Percentiles rank a stretch among this genome's conserved stretches.
Conservation (phyloP, 2,888 invertebrate genomes). For the Laspeyria flexula region DNA sequence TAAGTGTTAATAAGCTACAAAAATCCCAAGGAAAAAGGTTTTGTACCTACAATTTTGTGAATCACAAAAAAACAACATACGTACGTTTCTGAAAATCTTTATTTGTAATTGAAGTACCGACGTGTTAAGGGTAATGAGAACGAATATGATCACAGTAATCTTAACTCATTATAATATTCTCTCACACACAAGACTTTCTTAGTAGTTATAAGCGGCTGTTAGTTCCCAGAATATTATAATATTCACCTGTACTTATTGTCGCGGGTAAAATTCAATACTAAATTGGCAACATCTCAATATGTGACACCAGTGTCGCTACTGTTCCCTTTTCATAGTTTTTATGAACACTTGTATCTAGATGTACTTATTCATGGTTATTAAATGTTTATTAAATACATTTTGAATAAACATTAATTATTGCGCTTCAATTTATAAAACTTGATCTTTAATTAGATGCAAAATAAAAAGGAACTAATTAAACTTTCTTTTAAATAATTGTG, state of each 20-base stretch:
- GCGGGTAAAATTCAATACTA: constrained; percentile 20
- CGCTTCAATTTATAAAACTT: not conserved
- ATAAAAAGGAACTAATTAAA: not conserved
- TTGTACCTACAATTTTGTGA: too few species aligned
- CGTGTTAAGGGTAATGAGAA: not conserved
- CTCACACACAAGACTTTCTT: constrained; percentile 11
- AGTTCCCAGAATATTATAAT: constrained; percentile 20
- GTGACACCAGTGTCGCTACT: constrained; percentile 16
- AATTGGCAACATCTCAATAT: constrained; percentile 40
- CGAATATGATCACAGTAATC: constrained; percentile 20
- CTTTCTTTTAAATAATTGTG: too few species aligned
- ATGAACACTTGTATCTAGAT: not conserved
- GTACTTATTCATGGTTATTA: constrained; percentile 4
- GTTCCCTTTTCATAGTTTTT: constrained; percentile 23
- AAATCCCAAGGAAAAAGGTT: not conserved
- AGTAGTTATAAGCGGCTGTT: constrained; percentile 7
- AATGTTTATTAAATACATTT: not conserved
- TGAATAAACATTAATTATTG: not conserved
- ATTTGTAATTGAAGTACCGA: too few species aligned
- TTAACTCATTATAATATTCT: constrained; percentile 13
- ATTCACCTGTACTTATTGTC: constrained; percentile 2
- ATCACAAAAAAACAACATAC: too few species aligned
- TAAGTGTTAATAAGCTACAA: not conserved
- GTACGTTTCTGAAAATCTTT: too few species aligned
- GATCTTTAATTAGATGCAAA: not conserved